A percentile compares a stretch with the other conserved stretches of the same genome.
These are phyloP conservation scores for Mustela erminea DNA, from an alignment of 2,797 vertebrate genomes.

Conservation along the genomic window DNA sequence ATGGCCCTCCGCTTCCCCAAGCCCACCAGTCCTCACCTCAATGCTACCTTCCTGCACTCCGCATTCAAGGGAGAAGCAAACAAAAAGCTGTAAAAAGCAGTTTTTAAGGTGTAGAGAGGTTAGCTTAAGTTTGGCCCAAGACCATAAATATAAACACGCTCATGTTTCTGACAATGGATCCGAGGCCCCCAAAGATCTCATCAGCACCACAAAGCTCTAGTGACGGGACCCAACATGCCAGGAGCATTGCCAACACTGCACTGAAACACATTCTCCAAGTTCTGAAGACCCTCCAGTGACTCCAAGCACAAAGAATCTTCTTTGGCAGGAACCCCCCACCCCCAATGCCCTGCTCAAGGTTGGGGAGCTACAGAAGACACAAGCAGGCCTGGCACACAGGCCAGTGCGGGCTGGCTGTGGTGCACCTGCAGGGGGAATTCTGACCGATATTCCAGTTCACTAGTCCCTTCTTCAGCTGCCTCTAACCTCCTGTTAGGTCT, in stretches of 20 bases:
- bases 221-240: not conserved
- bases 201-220: not conserved
- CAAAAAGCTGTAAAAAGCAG: not conserved
- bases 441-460: not conserved
- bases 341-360: not conserved
- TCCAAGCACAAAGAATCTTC: not conserved
- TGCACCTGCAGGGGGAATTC: not conserved
- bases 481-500: not conserved
- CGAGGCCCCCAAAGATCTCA: not conserved
- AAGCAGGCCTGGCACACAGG: not conserved
- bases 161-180: not conserved
- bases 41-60: not conserved
- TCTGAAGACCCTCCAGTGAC: not conserved
- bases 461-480: not conserved
- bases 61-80: not conserved
- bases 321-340: not conserved
- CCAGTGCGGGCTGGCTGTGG: rapidly evolving
- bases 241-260: not conserved
- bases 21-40: not conserved
- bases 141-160: not conserved
- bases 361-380: not conserved
- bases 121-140: not conserved
- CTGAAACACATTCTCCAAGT: not conserved
- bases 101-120: not conserved
- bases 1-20: not conserved